Conservation (phyloP, 2,113 vertebrate species). For the Varanus salvator region DNA sequence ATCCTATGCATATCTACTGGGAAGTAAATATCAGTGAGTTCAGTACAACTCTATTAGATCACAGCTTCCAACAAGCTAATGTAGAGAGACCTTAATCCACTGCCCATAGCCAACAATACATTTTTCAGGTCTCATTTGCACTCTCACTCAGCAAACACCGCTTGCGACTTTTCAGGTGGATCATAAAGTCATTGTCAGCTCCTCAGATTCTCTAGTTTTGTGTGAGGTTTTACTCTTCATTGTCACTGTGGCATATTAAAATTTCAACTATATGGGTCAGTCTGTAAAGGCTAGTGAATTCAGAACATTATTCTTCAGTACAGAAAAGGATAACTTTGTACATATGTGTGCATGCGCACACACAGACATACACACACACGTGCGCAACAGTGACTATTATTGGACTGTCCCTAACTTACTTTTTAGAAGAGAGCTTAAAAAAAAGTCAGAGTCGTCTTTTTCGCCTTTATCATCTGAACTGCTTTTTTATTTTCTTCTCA, state of each 20-base stretch:
- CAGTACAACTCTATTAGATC: not conserved
- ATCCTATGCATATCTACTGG: not conserved
- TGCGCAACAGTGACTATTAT: not conserved
- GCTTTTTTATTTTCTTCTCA: not conserved
- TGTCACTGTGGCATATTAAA: not conserved
- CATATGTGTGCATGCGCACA: too few species aligned
- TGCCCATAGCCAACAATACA: not conserved
- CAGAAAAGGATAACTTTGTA: not conserved
- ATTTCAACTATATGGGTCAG: not conserved
- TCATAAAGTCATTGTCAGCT: not conserved
- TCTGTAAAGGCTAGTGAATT: not conserved
- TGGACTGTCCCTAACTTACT: not conserved
- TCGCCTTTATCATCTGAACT: constrained; percentile 15
- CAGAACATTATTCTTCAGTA: not conserved
- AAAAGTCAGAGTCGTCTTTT: not conserved
- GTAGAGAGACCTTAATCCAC: not conserved
- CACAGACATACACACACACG: too few species aligned
- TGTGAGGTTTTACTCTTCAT: not conserved
- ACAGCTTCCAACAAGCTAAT: not conserved
- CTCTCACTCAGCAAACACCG: not conserved
- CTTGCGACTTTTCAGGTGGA: not conserved
- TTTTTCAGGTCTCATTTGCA: not conserved
- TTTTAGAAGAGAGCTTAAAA: not conserved
- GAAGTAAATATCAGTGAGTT: not conserved
- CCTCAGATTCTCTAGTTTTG: not conserved